phyloP scores from a whole-genome alignment of 2,888 invertebrate genomes.

The Deladenus siricidicola region DNA sequence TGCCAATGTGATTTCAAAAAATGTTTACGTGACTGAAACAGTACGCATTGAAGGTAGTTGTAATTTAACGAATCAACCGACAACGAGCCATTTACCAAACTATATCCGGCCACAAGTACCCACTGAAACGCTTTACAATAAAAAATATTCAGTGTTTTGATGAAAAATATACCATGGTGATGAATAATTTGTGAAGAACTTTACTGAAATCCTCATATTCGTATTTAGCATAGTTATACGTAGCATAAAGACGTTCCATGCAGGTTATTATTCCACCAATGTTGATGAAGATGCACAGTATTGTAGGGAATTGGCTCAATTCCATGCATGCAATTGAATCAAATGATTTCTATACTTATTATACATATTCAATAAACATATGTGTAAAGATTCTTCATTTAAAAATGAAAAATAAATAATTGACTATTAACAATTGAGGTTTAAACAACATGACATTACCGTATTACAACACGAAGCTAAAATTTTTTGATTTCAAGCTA shows the following conservation, averaged over 20 bases:
- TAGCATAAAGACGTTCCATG: slow-evolving; percentile 30
- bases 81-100: neutral
- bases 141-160: neutral
- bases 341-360: no score
- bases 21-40: slow-evolving; percentile 11
- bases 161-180: slow-evolving; percentile 13
- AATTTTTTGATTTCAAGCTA: neutral
- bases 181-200: slow-evolving; percentile 14
- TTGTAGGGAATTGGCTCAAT: slow-evolving; percentile 14
- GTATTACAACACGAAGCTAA: neutral
- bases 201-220: slow-evolving; percentile 28
- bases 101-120: neutral
- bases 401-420: no score
- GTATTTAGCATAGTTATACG: slow-evolving; percentile 29
- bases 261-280: slow-evolving; percentile 22
- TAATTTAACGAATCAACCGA: neutral
- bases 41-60: slow-evolving; percentile 17
- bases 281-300: slow-evolving; percentile 20
- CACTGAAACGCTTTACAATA: neutral
- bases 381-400: no score
- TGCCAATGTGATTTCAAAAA: slow-evolving; percentile 27
- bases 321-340: no score
- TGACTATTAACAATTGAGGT: no score
- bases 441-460: neutral
- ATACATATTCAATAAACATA: no score